phyloP scores from a whole-genome alignment of 2,888 invertebrate species.

The Sphaerophoria taeniata region DNA sequence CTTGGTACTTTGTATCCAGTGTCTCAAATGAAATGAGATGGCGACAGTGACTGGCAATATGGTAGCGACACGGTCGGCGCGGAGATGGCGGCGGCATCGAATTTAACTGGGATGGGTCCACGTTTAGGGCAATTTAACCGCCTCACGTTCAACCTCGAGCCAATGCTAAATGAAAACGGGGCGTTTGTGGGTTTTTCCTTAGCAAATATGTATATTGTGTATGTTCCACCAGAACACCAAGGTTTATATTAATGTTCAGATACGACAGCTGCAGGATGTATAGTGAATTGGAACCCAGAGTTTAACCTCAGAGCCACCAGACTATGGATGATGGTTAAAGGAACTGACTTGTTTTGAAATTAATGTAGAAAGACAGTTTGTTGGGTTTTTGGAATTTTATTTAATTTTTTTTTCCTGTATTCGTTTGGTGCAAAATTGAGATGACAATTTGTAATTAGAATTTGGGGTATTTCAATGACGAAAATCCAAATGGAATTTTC shows the following conservation, averaged over 20 bases:
- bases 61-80: no score
- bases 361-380: constrained; percentile 13
- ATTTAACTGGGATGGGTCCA: constrained; percentile 7
- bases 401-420: background rate
- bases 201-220: background rate
- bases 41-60: background rate
- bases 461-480: background rate
- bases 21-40: constrained; percentile 44
- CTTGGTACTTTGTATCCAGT: constrained; percentile 42
- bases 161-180: constrained; percentile 36
- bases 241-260: background rate
- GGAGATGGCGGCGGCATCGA: no score
- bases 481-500: constrained; percentile 5
- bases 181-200: constrained; percentile 8
- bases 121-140: constrained; percentile 42
- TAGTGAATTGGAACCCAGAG: background rate
- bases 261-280: constrained; percentile 2
- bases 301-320: constrained; percentile 10
- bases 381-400: constrained; percentile 10
- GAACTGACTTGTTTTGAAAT: constrained; percentile 27
- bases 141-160: constrained; percentile 39
- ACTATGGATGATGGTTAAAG: constrained; percentile 14
- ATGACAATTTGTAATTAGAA: constrained; percentile 22
- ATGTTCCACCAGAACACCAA: background rate
- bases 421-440: background rate